Evolutionary conservation across 2,797 vertebrate species (phyloP).

Genomic region (Capromys pilorides): DNA sequence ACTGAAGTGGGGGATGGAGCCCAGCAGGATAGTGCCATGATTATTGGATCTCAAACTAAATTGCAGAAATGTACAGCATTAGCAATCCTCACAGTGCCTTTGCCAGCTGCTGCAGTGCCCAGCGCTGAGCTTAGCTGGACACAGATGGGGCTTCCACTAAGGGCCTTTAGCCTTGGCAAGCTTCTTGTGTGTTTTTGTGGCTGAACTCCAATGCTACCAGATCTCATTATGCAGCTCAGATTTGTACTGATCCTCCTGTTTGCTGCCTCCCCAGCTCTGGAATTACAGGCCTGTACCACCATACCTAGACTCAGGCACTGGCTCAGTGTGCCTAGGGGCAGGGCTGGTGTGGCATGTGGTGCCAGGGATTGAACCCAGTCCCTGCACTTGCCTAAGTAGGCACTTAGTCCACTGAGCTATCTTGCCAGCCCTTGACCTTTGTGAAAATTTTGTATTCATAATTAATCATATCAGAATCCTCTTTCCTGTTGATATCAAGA

Average conservation of each 20-base stretch:
- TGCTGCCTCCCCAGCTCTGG: no score
- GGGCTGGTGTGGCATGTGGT: no score
- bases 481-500: not conserved
- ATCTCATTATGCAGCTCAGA: no score
- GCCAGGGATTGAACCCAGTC: no score
- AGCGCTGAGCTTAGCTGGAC: accelerated
- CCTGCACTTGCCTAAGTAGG: no score
- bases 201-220: not conserved
- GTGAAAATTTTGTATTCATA: not conserved
- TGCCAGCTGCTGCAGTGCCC: accelerated
- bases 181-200: constrained; percentile 25
- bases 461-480: not conserved
- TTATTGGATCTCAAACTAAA: not conserved
- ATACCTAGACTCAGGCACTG: no score
- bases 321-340: no score
- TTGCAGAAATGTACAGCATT: not conserved
- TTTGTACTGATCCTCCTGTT: no score
- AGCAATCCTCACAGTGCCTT: not conserved
- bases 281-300: no score
- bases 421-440: no score
- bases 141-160: no score
- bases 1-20: not conserved
- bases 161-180: not conserved
- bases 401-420: no score
- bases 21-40: not conserved